These are phyloP conservation scores for Tipula helvola DNA, from an alignment of 2,888 invertebrate genomes.

Conservation along the genomic window DNA sequence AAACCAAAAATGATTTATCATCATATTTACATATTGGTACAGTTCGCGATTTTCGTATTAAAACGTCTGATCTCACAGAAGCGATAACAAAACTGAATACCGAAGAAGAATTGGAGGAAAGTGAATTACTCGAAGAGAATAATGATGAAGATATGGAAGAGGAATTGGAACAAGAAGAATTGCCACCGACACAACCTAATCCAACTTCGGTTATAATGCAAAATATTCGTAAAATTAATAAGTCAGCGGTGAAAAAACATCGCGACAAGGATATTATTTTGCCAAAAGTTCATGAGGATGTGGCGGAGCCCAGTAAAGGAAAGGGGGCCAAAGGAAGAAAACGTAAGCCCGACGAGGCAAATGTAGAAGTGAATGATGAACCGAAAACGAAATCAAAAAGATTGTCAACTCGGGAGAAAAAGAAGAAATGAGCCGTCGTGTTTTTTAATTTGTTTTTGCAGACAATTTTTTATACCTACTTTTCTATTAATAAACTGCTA, in stretches of 20 bases:
- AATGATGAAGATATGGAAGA: not conserved
- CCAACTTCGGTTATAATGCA: not conserved
- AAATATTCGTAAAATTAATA: not conserved
- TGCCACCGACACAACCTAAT: not conserved
- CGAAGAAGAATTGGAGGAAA: not conserved
- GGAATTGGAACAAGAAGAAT: not conserved
- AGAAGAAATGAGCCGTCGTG: not conserved
- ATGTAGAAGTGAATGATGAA: not conserved
- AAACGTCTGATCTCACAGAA: constrained; percentile 38
- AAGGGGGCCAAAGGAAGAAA: not conserved
- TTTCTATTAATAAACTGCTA: too few relatives aligned
- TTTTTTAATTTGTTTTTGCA: too few relatives aligned
- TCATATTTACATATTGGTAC: constrained; percentile 45
- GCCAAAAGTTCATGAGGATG: not conserved
- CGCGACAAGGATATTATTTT: not conserved
- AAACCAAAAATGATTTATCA: constrained; percentile 39
- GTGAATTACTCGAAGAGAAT: not conserved
- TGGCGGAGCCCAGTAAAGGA: not conserved
- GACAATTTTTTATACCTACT: too few relatives aligned
- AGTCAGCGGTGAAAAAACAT: not conserved
- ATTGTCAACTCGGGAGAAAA: not conserved
- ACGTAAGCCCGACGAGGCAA: not conserved
- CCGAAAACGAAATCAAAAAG: not conserved
- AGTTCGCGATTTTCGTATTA: constrained; percentile 48
- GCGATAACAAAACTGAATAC: constrained; percentile 37